Evolutionary conservation across 2,888 invertebrate species (phyloP), one percentile per base, ranked within the genome.

Genomic region (Lepidocyrtinus sp.): DNA sequence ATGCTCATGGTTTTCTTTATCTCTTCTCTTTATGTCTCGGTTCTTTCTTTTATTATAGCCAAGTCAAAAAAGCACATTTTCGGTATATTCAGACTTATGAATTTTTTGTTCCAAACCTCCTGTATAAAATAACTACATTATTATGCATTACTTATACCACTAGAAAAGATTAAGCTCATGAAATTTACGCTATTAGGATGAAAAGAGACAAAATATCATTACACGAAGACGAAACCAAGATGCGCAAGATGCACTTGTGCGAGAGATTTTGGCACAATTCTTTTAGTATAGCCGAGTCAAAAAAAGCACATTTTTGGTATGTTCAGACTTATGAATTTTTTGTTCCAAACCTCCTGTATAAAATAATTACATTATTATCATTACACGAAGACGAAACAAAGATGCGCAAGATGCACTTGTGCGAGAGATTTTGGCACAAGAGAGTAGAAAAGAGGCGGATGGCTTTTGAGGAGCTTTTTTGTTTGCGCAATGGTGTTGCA

Each of bases 81-180:
- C 65, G 64, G 63, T 65, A 45, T 36, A 59, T 25, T 72, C 62
- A 72, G 62, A 59, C 65, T 65, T 64, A 76, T 61, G 61, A 59
- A 22, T 61, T n/a, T 22, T 69, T 61, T 59, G 25, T 27, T 55
- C 19, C 61, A n/a, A 80, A 65, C 71, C 75, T 75, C 61, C 71
- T 12, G 36, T 36, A 36, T 5, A 36, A 36, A 45, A 75, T 17
- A 81, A 65, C 71, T 81, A 61, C 63, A 81, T 81, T 72, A 81
- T 81, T 81, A 81, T 79, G 75, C 75, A 36, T 81, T 75, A 81
- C 81, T 75, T 68, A 62, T 65, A 68, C 81, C 81, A 81, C 75
- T 81, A 81, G 67, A 75, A 72, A 81, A 81, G 78, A 81, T 81
- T 81, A 75, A 75, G 75, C 62, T 72, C 73, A 75, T 67, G 75